A percentile compares a stretch with the other conserved stretches of the same genome.
These are phyloP conservation scores for Grammomys surdaster DNA, from an alignment of 2,113 vertebrate species.

Conservation along the genomic window DNA sequence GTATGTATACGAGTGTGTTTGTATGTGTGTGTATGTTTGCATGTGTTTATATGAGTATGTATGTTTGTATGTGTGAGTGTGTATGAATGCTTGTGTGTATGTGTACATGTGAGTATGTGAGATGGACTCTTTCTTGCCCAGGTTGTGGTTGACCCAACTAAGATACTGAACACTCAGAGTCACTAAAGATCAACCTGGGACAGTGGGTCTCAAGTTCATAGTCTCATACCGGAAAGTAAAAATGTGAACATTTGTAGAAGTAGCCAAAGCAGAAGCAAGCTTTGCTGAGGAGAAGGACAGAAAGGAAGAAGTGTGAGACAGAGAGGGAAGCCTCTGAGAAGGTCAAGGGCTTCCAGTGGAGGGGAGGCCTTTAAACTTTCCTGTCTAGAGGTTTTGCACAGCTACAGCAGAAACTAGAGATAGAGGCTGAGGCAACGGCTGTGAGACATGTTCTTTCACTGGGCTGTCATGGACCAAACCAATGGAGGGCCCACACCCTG, in stretches of 20 bases:
- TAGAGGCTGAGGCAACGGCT: not conserved
- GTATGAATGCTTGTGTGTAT: not conserved
- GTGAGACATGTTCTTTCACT: not conserved
- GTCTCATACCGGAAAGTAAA: not conserved
- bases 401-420: not conserved
- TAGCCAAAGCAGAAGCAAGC: not conserved
- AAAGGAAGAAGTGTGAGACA: not conserved
- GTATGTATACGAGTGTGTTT: no score
- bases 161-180: not conserved
- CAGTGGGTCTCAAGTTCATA: not conserved
- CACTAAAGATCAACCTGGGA: not conserved
- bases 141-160: not conserved
- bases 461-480: not conserved
- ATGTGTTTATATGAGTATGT: no score
- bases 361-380: not conserved
- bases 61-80: not conserved
- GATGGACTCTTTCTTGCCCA: not conserved
- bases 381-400: not conserved
- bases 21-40: not conserved
- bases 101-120: not conserved
- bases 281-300: not conserved
- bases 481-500: not conserved
- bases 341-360: not conserved
- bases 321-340: not conserved
- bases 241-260: not conserved